Conservation (phyloP, 92 coral and sea anemone genomes). For the Virgularia gustaviana region DNA sequence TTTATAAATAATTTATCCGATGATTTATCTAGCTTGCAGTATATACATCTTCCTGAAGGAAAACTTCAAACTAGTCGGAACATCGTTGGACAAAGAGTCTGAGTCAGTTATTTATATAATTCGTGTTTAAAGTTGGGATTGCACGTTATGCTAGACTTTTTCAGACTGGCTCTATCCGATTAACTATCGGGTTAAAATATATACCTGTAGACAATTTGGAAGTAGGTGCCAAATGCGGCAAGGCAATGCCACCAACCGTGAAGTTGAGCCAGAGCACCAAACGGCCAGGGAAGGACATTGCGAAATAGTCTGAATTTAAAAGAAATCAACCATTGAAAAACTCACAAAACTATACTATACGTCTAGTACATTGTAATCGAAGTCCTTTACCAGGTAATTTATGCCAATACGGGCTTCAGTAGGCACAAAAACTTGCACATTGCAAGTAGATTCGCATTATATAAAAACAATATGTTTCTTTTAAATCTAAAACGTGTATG, state of each 20-base stretch:
- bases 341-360: not conserved
- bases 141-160: not conserved
- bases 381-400: not conserved
- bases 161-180: not conserved
- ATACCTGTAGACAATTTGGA: constrained; percentile 77
- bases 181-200: too few species aligned
- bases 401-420: too few species aligned
- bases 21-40: too few species aligned
- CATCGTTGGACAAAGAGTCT: too few species aligned
- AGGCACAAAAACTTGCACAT: not conserved
- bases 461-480: too few species aligned
- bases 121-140: too few species aligned
- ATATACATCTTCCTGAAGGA: too few species aligned
- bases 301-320: constrained; percentile 69
- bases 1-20: too few species aligned
- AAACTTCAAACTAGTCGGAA: too few species aligned
- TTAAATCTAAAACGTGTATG: too few species aligned
- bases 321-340: not conserved
- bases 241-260: constrained; percentile 92
- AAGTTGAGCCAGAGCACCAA: constrained; percentile 79
- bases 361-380: not conserved
- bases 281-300: constrained; percentile 38
- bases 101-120: too few species aligned
- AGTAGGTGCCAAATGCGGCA: constrained; percentile 89
- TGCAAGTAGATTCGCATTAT: not conserved